Base-by-base conservation (phyloP, 2,113 vertebrate species). In the Caretta caretta region DNA sequence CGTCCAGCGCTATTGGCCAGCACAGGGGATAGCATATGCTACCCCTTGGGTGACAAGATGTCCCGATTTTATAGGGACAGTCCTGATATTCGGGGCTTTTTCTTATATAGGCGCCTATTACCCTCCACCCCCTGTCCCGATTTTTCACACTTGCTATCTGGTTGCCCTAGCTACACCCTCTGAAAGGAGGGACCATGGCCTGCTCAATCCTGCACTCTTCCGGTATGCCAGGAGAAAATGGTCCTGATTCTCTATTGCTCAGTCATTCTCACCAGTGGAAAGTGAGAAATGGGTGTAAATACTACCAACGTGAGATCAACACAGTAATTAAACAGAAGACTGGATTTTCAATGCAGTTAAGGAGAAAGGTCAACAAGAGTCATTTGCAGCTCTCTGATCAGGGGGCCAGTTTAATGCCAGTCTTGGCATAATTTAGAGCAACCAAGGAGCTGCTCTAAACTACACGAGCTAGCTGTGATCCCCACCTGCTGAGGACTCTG, bases 151-250 rank as follows among this genome's bases (percentile, higher is more conserved):
- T 49, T 11, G 49, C 49, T 49, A 49, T 49, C 49, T 49, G 49
- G 49, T 49, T 10, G 10, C 49, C 10, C 49, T 49, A 49, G 49
- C 49, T 49, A 49, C 29, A 29, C 27, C 22, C 1, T 2, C 2
- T n/a, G 81, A 59, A 90, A 86, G 17, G 1, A 2, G 79, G 4
- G 1, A 75, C 25, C 62, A 2, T 0, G 57, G 2, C 3, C 53
- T 81, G 87, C 79, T 93, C 9, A 38, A 20, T 75, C 24, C 3
- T 6, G 0, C 54, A 2, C n/a, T 51, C 3, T 2, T 72, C 85
- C 49, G 51, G 5, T 35, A 8, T 4, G 51, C 24, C 3, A 25
- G 80, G 10, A 50, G 11, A 90, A 2, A 81, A 0, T 11, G n/a
- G 29, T 81, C 83, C n/a, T 83, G 4, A 17, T 82, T 90, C 72